A percentile compares a stretch with the other conserved stretches of the same genome.
These are phyloP conservation scores for Bothrops jararaca DNA, from an alignment of 2,113 vertebrate genomes.

Conservation along the genomic window DNA sequence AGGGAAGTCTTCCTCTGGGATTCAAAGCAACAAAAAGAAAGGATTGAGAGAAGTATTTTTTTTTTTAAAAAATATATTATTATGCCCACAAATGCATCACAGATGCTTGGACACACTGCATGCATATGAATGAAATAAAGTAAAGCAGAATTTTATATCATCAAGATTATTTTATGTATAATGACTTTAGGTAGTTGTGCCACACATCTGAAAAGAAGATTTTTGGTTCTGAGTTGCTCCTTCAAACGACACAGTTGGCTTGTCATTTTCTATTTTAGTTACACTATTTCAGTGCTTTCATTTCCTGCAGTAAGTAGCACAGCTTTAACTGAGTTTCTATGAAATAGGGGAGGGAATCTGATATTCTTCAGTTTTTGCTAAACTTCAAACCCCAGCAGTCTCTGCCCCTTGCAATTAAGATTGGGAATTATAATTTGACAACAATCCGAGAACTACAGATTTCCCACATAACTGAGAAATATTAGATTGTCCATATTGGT, in stretches of 20 bases:
- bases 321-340: neutral
- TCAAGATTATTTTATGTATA: neutral
- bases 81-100: neutral
- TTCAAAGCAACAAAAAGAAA: neutral
- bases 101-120: neutral
- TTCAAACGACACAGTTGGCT: neutral
- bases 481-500: neutral
- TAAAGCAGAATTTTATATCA: neutral
- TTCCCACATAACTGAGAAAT: neutral
- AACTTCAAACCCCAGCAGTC: neutral
- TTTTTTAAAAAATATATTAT: neutral
- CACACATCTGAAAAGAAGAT: neutral
- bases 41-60: neutral
- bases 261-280: neutral
- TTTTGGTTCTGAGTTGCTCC: neutral
- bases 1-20: neutral
- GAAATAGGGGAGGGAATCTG: neutral
- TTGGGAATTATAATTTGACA: neutral
- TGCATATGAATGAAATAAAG: neutral
- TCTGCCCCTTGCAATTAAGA: neutral
- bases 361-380: neutral
- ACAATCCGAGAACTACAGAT: neutral
- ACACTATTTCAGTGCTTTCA: neutral
- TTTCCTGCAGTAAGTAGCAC: neutral
- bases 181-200: neutral